A percentile compares a stretch with the other conserved stretches of the same genome.
Conservation (phyloP, 2,888 invertebrate genomes). For the Polymixis lichenea region DNA sequence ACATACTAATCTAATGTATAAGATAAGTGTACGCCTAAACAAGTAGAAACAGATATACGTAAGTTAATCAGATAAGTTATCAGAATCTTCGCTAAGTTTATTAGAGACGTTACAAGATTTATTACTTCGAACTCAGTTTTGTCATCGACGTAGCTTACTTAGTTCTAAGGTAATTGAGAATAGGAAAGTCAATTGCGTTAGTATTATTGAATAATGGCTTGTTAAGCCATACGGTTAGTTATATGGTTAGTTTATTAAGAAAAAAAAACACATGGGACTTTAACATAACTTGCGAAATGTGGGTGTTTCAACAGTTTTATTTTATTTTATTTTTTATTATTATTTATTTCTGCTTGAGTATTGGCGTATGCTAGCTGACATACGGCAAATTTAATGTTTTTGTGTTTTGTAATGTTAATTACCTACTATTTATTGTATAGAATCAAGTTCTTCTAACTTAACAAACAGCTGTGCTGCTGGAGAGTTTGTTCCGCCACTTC, state of each 20-base stretch:
- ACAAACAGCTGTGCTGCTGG: too few relatives aligned
- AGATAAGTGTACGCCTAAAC: slow-evolving; percentile 13
- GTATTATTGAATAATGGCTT: background rate
- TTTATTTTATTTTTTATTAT: too few relatives aligned
- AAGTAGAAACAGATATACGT: slow-evolving; percentile 42
- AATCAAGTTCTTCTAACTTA: too few relatives aligned
- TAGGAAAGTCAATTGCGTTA: background rate
- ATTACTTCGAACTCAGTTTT: slow-evolving; percentile 45
- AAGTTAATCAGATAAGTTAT: slow-evolving; percentile 64
- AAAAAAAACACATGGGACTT: background rate
- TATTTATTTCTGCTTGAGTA: too few relatives aligned
- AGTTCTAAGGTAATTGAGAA: slow-evolving; percentile 33
- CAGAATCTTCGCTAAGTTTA: slow-evolving; percentile 51
- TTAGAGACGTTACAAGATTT: slow-evolving; percentile 52
- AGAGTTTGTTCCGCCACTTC: too few relatives aligned
- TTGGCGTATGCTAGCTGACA: too few relatives aligned
- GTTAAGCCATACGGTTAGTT: too few relatives aligned
- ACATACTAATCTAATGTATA: slow-evolving; percentile 1
- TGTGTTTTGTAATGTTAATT: too few relatives aligned
- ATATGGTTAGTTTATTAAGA: background rate
- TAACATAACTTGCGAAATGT: too few relatives aligned
- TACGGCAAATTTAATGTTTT: too few relatives aligned
- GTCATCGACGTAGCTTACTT: slow-evolving; percentile 27
- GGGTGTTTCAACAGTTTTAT: background rate
- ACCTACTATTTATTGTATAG: too few relatives aligned